These are phyloP conservation scores for Drosophila watanabei DNA, from an alignment of 1,140 invertebrate species.

Conservation along the genomic window DNA sequence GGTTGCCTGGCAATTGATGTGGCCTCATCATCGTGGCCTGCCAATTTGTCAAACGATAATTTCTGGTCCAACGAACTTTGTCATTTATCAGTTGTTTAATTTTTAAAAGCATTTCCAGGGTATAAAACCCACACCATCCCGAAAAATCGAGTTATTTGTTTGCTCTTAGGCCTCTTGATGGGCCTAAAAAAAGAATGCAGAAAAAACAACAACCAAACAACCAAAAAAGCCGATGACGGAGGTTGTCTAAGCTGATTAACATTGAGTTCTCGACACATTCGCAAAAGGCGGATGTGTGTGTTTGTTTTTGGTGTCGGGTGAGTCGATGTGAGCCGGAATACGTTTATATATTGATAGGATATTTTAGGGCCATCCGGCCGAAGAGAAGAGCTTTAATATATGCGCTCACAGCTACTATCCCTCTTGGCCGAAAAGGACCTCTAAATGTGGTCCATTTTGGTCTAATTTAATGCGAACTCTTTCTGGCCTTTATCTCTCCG, in stretches of 20 bases:
- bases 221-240: slow-evolving; percentile 33
- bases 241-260: slow-evolving; percentile 74
- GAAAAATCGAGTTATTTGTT: slow-evolving; percentile 21
- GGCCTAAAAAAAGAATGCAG: slow-evolving; percentile 18
- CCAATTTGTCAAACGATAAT: slow-evolving; percentile 78
- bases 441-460: slow-evolving; percentile 56
- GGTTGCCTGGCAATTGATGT: slow-evolving; percentile 67
- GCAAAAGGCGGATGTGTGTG: slow-evolving; percentile 36
- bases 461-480: slow-evolving; percentile 75
- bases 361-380: slow-evolving; percentile 24
- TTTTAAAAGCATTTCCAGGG: slow-evolving; percentile 64
- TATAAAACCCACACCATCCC: slow-evolving; percentile 1
- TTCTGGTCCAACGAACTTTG: slow-evolving; percentile 70
- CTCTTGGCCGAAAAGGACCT: slow-evolving; percentile 18
- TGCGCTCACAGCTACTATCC: slow-evolving; percentile 1
- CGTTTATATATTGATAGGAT: slow-evolving; percentile 47
- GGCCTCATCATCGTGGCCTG: slow-evolving; percentile 43
- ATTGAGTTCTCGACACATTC: slow-evolving; percentile 58
- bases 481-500: slow-evolving; percentile 49
- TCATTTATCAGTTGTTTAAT: slow-evolving; percentile 78
- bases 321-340: slow-evolving; percentile 24
- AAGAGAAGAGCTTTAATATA: slow-evolving; percentile 21
- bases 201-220: slow-evolving; percentile 35
- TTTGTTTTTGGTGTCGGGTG: slow-evolving; percentile 26
- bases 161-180: slow-evolving; percentile 45